Evolutionary conservation across 2,113 vertebrate species (phyloP).

Genomic region (Cervus canadensis): DNA sequence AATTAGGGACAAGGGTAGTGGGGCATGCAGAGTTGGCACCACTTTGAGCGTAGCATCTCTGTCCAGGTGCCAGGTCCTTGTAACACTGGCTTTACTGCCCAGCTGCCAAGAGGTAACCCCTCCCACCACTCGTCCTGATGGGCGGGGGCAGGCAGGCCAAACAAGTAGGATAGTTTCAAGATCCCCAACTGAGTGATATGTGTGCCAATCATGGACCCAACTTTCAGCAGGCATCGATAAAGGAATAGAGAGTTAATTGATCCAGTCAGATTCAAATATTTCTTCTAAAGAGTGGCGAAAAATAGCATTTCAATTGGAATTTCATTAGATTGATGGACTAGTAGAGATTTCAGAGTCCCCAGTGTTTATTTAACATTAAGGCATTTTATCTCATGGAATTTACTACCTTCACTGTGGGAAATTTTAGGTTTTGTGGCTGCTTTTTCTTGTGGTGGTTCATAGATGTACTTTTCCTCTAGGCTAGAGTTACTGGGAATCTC

Average conservation of each 20-base stretch:
- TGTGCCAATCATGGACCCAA: not conserved
- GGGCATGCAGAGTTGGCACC: constrained; percentile 20
- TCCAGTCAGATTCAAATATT: not conserved
- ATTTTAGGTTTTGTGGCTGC: not conserved
- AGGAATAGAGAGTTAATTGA: not conserved
- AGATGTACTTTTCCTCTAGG: not conserved
- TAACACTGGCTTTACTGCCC: not conserved
- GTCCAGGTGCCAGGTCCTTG: not conserved
- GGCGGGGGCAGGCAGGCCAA: not conserved
- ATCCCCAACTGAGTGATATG: not conserved
- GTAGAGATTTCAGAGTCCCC: not conserved
- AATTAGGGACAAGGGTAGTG: constrained; percentile 28
- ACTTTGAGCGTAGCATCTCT: not conserved
- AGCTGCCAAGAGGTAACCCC: not conserved
- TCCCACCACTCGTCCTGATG: not conserved
- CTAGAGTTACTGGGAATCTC: not conserved
- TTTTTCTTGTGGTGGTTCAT: not conserved
- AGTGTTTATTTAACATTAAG: not conserved
- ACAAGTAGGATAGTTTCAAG: not conserved
- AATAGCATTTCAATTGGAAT: not conserved
- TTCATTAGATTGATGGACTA: not conserved
- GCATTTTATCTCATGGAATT: constrained; percentile 4
- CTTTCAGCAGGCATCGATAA: not conserved
- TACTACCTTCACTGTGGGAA: not conserved
- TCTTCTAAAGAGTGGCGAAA: not conserved